Evolutionary conservation across 2,113 vertebrate genomes (phyloP).

Genomic region (Colius striatus): DNA sequence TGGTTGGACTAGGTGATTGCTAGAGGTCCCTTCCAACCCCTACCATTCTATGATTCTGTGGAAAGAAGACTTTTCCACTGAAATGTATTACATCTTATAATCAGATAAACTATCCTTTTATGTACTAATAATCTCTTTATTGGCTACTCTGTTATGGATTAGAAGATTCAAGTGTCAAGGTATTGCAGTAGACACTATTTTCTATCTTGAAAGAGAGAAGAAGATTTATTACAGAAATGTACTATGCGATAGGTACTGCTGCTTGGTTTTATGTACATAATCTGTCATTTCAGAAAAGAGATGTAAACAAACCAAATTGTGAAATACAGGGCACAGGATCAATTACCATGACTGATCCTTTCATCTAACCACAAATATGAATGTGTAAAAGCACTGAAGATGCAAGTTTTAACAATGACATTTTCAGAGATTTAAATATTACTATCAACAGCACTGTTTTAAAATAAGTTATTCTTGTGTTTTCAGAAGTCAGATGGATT

Average conservation of each 20-base stretch:
- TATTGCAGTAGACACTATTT: neutral
- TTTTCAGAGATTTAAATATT: neutral
- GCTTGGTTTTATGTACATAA: neutral
- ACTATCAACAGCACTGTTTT: neutral
- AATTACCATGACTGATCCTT: neutral
- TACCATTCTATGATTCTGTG: neutral
- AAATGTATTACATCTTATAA: neutral
- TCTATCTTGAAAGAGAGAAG: neutral
- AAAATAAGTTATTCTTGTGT: neutral
- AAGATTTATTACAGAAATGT: neutral
- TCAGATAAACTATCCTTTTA: neutral
- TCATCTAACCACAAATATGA: neutral
- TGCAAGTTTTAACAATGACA: neutral
- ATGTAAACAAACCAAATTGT: neutral
- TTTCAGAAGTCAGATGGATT: neutral
- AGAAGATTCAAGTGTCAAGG: neutral
- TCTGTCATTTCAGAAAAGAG: constrained; percentile 14
- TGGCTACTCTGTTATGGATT: neutral
- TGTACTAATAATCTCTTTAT: constrained; percentile 7
- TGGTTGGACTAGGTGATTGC: no score
- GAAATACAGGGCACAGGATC: neutral
- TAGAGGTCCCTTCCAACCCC: no score
- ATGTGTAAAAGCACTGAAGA: neutral
- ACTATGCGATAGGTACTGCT: neutral
- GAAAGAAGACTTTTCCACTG: neutral